Evolutionary conservation across 1,140 invertebrate species (phyloP).

Genomic region (Gryon sp.): DNA sequence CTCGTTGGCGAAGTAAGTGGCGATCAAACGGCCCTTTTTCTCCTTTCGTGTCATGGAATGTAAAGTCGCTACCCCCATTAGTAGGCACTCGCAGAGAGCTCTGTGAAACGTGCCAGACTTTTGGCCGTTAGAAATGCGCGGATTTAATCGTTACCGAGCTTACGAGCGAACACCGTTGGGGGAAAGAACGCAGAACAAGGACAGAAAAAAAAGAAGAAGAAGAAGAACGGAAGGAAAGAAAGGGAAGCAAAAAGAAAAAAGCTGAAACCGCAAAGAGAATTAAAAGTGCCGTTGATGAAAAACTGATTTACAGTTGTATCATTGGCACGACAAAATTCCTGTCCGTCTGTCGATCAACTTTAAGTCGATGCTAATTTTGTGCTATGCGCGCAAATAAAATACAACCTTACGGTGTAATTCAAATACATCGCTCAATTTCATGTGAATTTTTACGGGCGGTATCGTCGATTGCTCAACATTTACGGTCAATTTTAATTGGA

Average conservation of each 20-base stretch:
- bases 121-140: conserved; percentile 34
- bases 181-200: no score
- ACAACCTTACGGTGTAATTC: conserved; percentile 7
- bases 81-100: conserved; percentile 46
- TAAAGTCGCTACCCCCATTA: conserved; percentile 55
- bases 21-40: conserved; percentile 55
- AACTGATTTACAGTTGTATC: conserved; percentile 48
- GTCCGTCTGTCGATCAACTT: conserved; percentile 14
- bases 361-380: no score
- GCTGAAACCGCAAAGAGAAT: conserved; percentile 42
- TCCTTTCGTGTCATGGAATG: conserved; percentile 49
- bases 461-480: conserved; percentile 12
- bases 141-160: conserved; percentile 47
- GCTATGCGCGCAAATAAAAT: conserved; percentile 23
- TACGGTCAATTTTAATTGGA: conserved; percentile 31
- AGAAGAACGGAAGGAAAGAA: no score
- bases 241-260: no score
- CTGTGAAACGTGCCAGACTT: conserved; percentile 51
- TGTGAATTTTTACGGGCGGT: background rate
- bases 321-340: conserved; percentile 9
- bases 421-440: conserved; percentile 13
- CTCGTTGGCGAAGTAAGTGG: conserved; percentile 40
- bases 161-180: conserved; percentile 5
- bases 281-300: conserved; percentile 30
- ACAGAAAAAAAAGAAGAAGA: no score